Base-by-base conservation (phyloP, 2,888 invertebrate species). In the Thecocarcelia acutangulata region DNA sequence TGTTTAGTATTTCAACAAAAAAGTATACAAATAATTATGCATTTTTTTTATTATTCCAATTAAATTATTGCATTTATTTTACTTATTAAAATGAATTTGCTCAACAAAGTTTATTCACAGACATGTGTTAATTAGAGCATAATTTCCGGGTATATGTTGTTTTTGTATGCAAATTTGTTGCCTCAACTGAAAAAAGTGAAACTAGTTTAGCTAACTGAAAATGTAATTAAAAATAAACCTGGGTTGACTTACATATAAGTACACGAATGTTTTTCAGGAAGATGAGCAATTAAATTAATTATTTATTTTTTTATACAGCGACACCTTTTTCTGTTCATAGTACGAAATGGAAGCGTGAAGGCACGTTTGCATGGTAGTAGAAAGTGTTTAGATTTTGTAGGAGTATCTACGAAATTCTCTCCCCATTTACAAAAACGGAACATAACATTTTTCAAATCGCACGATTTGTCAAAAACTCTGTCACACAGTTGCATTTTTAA, bases 51-150 rank as follows among this genome's bases (percentile, higher is more conserved):
- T 40, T 40, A 21, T 40, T 40, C 19, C 37, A 68, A 61, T 54
- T 50, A 54, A 42, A 17, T 50, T 15, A 59, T 37, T 66, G 52
- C 46, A 68, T 69, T 48, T 1, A 33, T 33, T 69, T 76, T 48
- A n/a, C 63, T 8, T 59, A n/a, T 69, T 24, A 54, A 21, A 37
- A 15, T 15, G 9, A 15, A 46, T 46, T 17, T 17, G 46, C 17
- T 46, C 15, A 17, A 9, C 17, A n/a, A 17, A 17, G 17, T 46
- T 19, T 6, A 21, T 21, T 50, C 5, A 42, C 56, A 19, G 61
- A 13, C 21, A 50, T 69, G 28, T 68, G 74, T 61, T 75, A 78
- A 78, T 78, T 82, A 66, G 82, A 61, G 74, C 70, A 75, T 46
- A 70, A 82, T 75, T 82, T 82, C 78, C 78, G 77, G 52, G 42